phyloP scores from a whole-genome alignment of 2,113 vertebrate species.

The Tachysurus vachellii region DNA sequence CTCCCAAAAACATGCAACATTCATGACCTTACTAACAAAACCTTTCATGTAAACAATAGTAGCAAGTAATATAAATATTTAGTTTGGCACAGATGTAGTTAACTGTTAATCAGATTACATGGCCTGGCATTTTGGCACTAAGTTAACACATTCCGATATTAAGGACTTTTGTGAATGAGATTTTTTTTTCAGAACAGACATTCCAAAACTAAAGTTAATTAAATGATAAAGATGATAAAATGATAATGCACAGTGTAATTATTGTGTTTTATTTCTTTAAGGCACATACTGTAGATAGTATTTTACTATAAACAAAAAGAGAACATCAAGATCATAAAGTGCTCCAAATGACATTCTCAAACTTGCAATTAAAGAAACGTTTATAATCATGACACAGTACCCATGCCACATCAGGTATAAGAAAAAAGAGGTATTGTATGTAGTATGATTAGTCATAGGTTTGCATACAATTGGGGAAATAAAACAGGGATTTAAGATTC shows the following conservation, averaged over 20 bases:
- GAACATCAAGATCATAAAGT: constrained; percentile 13
- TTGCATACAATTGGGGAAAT: neutral
- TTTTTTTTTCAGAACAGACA: neutral
- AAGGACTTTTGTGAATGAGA: neutral
- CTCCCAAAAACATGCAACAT: constrained; percentile 21
- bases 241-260: neutral
- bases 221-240: neutral
- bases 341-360: constrained; percentile 13
- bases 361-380: neutral
- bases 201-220: neutral
- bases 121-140: neutral
- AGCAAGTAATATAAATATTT: constrained; percentile 1
- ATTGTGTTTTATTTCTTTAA: constrained; percentile 13
- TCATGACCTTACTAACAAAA: constrained; percentile 15
- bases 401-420: neutral
- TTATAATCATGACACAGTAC: neutral
- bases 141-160: neutral
- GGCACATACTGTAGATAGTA: neutral
- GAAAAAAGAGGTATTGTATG: neutral
- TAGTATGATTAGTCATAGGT: neutral
- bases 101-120: constrained; percentile 30
- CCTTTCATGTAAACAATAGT: neutral
- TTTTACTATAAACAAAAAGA: neutral
- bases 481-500: constrained; percentile 7
- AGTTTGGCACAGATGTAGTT: neutral